These are phyloP conservation scores for Deroptyus accipitrinus DNA, from an alignment of 2,113 vertebrate species.

Conservation along the genomic window DNA sequence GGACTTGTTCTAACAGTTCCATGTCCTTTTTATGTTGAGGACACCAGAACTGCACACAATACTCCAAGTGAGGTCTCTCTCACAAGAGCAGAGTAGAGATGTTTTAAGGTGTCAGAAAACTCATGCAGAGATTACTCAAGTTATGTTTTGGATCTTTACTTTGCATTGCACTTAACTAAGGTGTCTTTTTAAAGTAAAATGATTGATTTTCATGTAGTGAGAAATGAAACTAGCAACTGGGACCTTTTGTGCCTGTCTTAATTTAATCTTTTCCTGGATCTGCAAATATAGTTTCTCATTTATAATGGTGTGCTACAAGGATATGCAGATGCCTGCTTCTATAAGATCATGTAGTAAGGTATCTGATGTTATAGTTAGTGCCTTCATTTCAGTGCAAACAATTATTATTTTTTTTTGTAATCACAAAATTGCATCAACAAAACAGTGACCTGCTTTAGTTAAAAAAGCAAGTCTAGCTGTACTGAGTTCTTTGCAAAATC, in stretches of 20 bases:
- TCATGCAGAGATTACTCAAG: background rate
- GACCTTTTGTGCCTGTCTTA: background rate
- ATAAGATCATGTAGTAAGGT: background rate
- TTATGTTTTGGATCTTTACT: background rate
- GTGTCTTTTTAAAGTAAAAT: background rate
- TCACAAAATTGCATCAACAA: background rate
- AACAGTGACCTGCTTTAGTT: conserved; percentile 10
- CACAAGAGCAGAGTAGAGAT: too few species aligned
- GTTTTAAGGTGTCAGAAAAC: background rate
- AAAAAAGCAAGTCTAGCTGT: background rate
- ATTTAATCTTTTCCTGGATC: background rate
- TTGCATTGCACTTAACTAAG: background rate
- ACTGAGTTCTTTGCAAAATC: background rate
- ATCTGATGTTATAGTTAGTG: background rate
- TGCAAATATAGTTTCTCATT: background rate
- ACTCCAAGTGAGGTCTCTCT: too few species aligned
- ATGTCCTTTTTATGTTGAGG: too few species aligned
- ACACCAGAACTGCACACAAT: too few species aligned
- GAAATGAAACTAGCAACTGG: background rate
- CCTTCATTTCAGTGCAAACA: background rate
- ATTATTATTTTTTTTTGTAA: background rate
- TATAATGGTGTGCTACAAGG: background rate
- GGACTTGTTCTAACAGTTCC: too few species aligned
- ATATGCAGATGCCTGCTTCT: background rate
- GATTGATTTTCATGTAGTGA: background rate